phyloP scores from a whole-genome alignment of 2,113 vertebrate genomes.

The Triplophysa dalaica region DNA sequence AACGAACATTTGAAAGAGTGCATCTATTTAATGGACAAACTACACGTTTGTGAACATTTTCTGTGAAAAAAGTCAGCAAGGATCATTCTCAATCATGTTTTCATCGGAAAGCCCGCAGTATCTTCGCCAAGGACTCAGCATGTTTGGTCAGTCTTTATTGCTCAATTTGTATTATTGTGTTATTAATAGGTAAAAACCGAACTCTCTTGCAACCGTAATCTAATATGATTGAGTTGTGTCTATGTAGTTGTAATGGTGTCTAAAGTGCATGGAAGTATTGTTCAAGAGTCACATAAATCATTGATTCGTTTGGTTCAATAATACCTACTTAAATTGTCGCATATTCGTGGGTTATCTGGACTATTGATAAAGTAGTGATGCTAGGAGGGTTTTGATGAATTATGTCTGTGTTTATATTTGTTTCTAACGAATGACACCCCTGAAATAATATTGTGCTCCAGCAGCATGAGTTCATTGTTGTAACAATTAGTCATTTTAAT shows the following conservation, averaged over 20 bases:
- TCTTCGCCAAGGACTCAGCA: slow-evolving; percentile 79
- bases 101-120: slow-evolving; percentile 79
- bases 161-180: background rate
- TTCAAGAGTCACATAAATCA: background rate
- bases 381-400: no score
- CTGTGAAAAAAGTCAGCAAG: slow-evolving; percentile 37
- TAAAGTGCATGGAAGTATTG: background rate
- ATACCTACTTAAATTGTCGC: background rate
- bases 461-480: background rate
- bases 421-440: background rate
- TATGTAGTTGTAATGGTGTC: background rate
- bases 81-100: slow-evolving; percentile 69
- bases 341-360: background rate
- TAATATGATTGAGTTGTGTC: background rate
- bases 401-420: background rate
- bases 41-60: slow-evolving; percentile 43
- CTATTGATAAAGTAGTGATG: background rate
- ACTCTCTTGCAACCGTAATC: background rate
- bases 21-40: slow-evolving; percentile 50
- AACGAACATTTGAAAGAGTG: slow-evolving; percentile 47
- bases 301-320: background rate
- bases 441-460: slow-evolving; percentile 2
- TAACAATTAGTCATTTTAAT: background rate
- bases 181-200: background rate
- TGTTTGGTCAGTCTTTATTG: slow-evolving; percentile 76